Percentiles rank a stretch among this genome's conserved stretches.
Evolutionary conservation across 1,140 invertebrate genomes (phyloP).

Genomic region (Drosophila tropicalis): DNA sequence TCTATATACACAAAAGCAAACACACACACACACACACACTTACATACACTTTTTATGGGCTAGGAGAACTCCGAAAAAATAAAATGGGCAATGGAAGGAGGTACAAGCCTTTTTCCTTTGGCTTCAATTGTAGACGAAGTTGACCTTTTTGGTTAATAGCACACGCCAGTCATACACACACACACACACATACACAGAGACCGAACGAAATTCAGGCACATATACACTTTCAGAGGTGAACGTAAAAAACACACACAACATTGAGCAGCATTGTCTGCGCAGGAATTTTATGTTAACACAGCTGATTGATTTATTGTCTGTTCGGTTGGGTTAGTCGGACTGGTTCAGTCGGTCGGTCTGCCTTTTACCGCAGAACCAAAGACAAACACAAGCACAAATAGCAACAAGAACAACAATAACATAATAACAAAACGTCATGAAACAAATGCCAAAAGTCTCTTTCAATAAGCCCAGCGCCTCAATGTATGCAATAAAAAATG

Average conservation of each 20-base stretch:
- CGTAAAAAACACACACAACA: constrained; percentile 26
- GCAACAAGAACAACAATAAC: not conserved
- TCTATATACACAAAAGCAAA: not conserved
- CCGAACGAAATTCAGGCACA: not conserved
- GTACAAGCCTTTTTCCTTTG: constrained; percentile 46
- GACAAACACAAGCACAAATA: constrained; percentile 51
- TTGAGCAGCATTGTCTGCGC: constrained; percentile 55
- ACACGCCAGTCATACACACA: constrained; percentile 31
- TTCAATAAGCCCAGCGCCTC: constrained; percentile 51
- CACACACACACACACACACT: constrained; percentile 2
- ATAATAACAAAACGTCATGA: constrained; percentile 12
- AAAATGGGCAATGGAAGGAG: constrained; percentile 4
- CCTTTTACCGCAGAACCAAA: constrained; percentile 53
- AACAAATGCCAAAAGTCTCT: constrained; percentile 66
- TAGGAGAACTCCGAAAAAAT: constrained; percentile 32
- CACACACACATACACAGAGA: constrained; percentile 19
- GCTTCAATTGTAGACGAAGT: constrained; percentile 62
- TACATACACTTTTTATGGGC: constrained; percentile 7
- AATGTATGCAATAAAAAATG: constrained; percentile 70
- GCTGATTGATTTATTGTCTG: constrained; percentile 80
- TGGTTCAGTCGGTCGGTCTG: not conserved
- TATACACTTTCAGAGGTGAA: constrained; percentile 28
- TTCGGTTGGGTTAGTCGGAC: constrained; percentile 38
- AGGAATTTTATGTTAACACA: constrained; percentile 74
- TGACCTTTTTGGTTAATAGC: constrained; percentile 71